Conservation (phyloP, 2,113 vertebrate species). For the Cynoglossus semilaevis region DNA sequence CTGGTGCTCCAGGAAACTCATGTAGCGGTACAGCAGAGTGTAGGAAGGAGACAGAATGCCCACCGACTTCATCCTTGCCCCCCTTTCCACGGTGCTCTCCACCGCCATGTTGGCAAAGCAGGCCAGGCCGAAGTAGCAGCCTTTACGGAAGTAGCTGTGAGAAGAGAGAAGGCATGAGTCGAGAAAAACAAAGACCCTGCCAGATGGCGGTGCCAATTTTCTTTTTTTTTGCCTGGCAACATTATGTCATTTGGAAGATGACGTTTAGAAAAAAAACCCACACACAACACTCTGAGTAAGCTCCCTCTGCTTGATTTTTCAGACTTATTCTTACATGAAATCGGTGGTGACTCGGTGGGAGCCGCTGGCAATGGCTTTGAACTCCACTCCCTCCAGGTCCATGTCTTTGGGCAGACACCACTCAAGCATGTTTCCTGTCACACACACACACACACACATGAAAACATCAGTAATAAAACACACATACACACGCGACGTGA, state of each 20-base stretch:
- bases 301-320: not conserved
- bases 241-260: conserved; percentile 41
- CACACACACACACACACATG: conserved; percentile 27
- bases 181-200: conserved; percentile 32
- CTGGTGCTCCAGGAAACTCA: conserved; percentile 97
- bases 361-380: conserved; percentile 95
- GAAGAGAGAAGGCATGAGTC: conserved; percentile 40
- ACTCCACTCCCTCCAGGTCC: conserved; percentile 92
- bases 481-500: not conserved
- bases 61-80: conserved; percentile 94
- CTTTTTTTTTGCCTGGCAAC: conserved; percentile 28
- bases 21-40: conserved; percentile 91
- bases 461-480: conserved; percentile 2
- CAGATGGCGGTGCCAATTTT: conserved; percentile 54
- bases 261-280: too few species aligned
- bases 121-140: conserved; percentile 89
- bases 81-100: conserved; percentile 89
- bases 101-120: conserved; percentile 97
- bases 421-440: conserved; percentile 91
- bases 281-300: conserved; percentile 15
- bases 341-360: conserved; percentile 92
- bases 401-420: conserved; percentile 95
- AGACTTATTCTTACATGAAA: conserved; percentile 85
- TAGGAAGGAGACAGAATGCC: conserved; percentile 94
- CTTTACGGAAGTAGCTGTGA: conserved; percentile 91